phyloP scores from a whole-genome alignment of 2,888 invertebrate genomes.

The Homarus gammarus region DNA sequence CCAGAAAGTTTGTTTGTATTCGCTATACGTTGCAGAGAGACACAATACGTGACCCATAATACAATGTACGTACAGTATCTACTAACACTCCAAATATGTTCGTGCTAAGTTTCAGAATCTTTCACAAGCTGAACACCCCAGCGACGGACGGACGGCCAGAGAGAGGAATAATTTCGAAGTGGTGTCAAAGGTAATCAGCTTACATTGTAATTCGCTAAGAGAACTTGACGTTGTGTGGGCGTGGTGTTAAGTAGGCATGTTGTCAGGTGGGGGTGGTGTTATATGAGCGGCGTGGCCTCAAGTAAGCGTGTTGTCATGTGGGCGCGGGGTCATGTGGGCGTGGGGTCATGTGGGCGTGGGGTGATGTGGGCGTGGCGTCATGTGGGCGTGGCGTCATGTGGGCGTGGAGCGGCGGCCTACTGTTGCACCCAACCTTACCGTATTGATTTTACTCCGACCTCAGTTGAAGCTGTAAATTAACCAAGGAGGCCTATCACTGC shows the following conservation, averaged over 20 bases:
- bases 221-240: neutral
- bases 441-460: conserved; percentile 40
- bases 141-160: too few species aligned
- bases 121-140: too few species aligned
- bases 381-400: neutral
- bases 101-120: too few species aligned
- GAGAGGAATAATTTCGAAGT: too few species aligned
- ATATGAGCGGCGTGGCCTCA: neutral
- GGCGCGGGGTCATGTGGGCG: neutral
- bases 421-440: conserved; percentile 28
- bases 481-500: conserved; percentile 44
- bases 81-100: too few species aligned
- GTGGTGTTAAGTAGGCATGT: neutral
- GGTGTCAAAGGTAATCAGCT: too few species aligned
- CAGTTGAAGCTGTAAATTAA: conserved; percentile 42
- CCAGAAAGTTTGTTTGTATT: too few species aligned
- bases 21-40: too few species aligned
- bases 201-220: too few species aligned
- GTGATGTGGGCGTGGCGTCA: neutral
- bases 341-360: neutral
- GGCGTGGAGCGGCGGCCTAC: conserved; percentile 10
- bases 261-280: neutral
- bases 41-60: too few species aligned
- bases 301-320: neutral
- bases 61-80: too few species aligned